Conservation (phyloP, 2,113 vertebrate species). For the Fulmarus glacialis region DNA sequence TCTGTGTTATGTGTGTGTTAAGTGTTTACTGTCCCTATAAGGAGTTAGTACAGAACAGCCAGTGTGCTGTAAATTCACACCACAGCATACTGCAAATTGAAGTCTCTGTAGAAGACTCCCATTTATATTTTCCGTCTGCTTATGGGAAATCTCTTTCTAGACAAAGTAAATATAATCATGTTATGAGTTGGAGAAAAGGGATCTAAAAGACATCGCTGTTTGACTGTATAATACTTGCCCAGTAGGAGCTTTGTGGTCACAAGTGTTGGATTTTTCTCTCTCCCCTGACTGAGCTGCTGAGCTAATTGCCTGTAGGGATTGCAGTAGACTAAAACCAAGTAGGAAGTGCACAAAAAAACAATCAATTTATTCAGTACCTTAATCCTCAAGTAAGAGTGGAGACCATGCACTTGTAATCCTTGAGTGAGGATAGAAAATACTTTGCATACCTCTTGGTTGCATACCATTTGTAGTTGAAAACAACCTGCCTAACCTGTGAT, state of each 20-base stretch:
- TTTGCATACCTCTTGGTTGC: neutral
- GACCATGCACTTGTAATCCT: neutral
- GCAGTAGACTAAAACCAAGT: neutral
- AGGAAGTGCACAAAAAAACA: neutral
- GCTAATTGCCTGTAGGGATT: neutral
- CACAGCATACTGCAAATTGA: neutral
- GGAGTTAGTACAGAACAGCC: slow-evolving; percentile 36
- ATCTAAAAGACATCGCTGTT: neutral
- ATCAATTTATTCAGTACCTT: slow-evolving; percentile 29
- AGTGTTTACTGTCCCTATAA: slow-evolving; percentile 22
- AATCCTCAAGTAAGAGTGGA: neutral
- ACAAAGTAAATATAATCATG: neutral
- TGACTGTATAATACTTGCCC: neutral
- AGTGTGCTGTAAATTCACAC: slow-evolving; percentile 2
- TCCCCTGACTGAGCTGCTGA: neutral
- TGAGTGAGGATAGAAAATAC: neutral
- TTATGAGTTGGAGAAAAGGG: neutral
- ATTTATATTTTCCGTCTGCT: neutral
- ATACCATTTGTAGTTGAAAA: neutral
- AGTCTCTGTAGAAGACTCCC: neutral
- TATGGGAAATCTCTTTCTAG: neutral
- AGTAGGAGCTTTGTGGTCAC: slow-evolving; percentile 5
- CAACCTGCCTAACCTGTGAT: neutral
- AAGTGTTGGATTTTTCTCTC: slow-evolving; percentile 32
- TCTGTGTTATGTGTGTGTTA: slow-evolving; percentile 13